Evolutionary conservation across 1,140 invertebrate species (phyloP), one percentile per base, ranked within the genome.

Genomic region (Phymastichus coffea): DNA sequence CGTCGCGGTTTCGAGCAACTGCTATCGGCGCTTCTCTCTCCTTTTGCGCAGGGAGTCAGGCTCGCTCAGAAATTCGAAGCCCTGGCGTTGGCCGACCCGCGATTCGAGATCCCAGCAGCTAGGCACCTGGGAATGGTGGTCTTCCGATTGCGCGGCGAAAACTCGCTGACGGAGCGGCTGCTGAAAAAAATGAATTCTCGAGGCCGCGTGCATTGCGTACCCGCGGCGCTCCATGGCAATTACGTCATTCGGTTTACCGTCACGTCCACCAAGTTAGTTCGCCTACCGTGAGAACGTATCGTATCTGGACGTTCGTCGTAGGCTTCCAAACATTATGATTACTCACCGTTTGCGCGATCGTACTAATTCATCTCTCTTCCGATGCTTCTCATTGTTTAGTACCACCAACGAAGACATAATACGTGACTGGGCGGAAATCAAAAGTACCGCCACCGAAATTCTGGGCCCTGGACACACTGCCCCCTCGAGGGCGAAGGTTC

Each of bases 211-310:
- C 95, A 98, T 75, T 90, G 97, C 43, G 94, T 98, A 0, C 95
- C 96, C 0, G 93, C 95, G 0, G 90, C 90, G 51, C 83, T 96
- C 46, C 93, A 93, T 70, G 89, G 89, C 1, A 88, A 91, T 75
- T 98, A 97, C 70, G 93, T 97, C 15, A 97, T 97, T 57, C 80
- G 90, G 58, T 91, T 90, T 70, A 90, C 95, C 1, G 89, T 99
- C 14, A 98, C 96, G 4, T 97, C 95, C 8, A 86, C 90, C 35
- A 86, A 85, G 78, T 80, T 66, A 69, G 65, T 65, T n/a, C 8
- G 12, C n/a, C n/a, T n/a, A n/a, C n/a, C n/a, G n/a, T n/a, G n/a
- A n/a, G n/a, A n/a, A n/a, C n/a, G n/a, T n/a, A n/a, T n/a, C n/a
- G n/a, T n/a, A n/a, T n/a, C n/a, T n/a, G n/a, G n/a, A n/a, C n/a